phyloP scores from a whole-genome alignment of 1,140 invertebrate genomes.

The Acromyrmex echinatior region DNA sequence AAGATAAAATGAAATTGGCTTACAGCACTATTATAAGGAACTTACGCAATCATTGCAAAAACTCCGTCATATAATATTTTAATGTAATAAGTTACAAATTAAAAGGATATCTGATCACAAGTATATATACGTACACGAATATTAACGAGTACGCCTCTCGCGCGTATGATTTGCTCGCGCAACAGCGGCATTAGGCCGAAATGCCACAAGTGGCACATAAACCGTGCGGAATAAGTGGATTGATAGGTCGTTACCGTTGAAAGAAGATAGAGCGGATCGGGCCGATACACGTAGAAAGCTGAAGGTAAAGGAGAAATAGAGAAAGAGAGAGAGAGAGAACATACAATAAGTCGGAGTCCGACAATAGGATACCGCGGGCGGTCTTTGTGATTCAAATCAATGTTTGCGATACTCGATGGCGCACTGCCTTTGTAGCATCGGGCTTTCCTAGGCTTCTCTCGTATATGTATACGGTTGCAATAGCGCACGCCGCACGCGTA shows the following conservation, averaged over 20 bases:
- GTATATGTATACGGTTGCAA: slow-evolving; percentile 18
- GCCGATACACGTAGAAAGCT: slow-evolving; percentile 48
- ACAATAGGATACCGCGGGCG: slow-evolving; percentile 83
- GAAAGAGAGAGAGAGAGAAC: slow-evolving; percentile 68
- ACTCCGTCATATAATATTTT: neutral
- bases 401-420: slow-evolving; percentile 84
- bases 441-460: slow-evolving; percentile 70
- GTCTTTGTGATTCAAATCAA: slow-evolving; percentile 85
- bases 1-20: slow-evolving; percentile 7
- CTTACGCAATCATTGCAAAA: neutral
- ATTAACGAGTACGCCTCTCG: neutral
- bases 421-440: slow-evolving; percentile 77
- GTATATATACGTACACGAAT: neutral
- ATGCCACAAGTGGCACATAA: slow-evolving; percentile 84
- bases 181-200: slow-evolving; percentile 55
- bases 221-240: slow-evolving; percentile 81
- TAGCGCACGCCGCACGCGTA: neutral
- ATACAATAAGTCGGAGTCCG: slow-evolving; percentile 81
- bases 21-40: neutral
- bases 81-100: neutral
- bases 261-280: slow-evolving; percentile 57
- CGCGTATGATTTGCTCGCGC: slow-evolving; percentile 14
- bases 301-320: slow-evolving; percentile 69
- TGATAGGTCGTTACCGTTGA: slow-evolving; percentile 78
- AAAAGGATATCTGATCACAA: neutral